Percentiles rank a stretch among this genome's conserved stretches.
Conservation (phyloP, 2,797 vertebrate genomes). For the Lacerta viridis region DNA sequence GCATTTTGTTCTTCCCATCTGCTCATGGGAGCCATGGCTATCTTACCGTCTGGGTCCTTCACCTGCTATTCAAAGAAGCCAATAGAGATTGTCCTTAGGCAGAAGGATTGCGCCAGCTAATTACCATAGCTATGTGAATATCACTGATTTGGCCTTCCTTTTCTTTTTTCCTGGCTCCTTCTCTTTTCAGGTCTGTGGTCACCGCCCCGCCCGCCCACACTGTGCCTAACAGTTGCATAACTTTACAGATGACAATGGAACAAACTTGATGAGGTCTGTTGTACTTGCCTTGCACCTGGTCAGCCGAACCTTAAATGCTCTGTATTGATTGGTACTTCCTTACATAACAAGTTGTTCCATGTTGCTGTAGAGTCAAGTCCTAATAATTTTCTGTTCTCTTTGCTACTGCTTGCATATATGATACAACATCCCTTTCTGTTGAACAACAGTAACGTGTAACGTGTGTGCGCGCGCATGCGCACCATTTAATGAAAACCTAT, state of each 20-base stretch:
- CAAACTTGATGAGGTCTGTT: not conserved
- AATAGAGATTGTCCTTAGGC: not conserved
- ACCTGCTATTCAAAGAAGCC: slow-evolving; percentile 22
- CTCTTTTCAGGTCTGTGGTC: not conserved
- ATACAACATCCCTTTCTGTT: not conserved
- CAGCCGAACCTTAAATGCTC: not conserved
- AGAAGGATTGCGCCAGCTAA: slow-evolving; percentile 6
- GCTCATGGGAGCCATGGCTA: slow-evolving; percentile 12
- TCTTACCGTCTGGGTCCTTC: slow-evolving; percentile 18
- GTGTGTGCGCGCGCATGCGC: too few relatives aligned
- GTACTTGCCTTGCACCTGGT: not conserved
- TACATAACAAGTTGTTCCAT: not conserved
- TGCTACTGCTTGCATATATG: not conserved
- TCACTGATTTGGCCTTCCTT: not conserved
- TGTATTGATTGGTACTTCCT: not conserved
- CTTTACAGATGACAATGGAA: slow-evolving; percentile 7
- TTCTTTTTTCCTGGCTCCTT: not conserved
- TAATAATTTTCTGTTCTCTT: not conserved
- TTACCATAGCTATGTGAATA: not conserved
- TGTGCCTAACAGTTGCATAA: not conserved
- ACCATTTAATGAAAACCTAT: not conserved
- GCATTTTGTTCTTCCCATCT: slow-evolving; percentile 43
- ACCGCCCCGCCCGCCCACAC: not conserved
- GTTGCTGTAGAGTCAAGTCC: not conserved
- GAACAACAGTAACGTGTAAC: too few relatives aligned